Evolutionary conservation across 2,888 invertebrate species (phyloP), one percentile per base, ranked within the genome.

Genomic region (Willowsia nigromaculata): DNA sequence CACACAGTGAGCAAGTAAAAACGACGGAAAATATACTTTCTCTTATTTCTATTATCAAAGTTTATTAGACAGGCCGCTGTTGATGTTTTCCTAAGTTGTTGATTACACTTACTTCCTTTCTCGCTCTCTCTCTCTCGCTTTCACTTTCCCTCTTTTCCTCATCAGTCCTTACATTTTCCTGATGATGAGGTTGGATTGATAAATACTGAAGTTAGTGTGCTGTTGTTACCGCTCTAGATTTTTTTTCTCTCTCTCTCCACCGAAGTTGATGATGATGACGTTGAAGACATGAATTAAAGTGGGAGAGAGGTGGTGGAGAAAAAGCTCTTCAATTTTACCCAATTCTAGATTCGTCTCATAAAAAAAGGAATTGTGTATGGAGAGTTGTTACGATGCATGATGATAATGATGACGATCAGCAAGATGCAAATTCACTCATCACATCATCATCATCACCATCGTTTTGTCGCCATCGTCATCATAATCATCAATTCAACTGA

Each of bases 61-160:
- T 71, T 71, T 71, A 25, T 40, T 47, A 25, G 71, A 43, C 40
- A 30, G 5, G 30, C 13, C n/a, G 15, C n/a, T 43, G 47, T 22
- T 62, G 62, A 62, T 62, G 62, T 27, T 62, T 68, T 68, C 18
- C 37, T 68, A 68, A 71, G 43, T 71, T 71, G 43, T 43, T 71
- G 71, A 71, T 40, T 71, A 25, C 71, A 25, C 15, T 47, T 11
- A 59, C 71, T 71, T 43, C 18, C n/a, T n/a, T n/a, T n/a, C n/a
- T n/a, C n/a, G n/a, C n/a, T n/a, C n/a, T n/a, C n/a, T n/a, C n/a
- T n/a, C n/a, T n/a, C n/a, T n/a, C n/a, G n/a, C n/a, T n/a, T n/a
- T n/a, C n/a, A n/a, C n/a, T n/a, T n/a, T n/a, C n/a, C n/a, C 71
- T 47, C 71, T 40, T 65, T n/a, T n/a, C 33, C n/a, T n/a, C n/a